Base-by-base conservation (phyloP, 2,113 vertebrate species). In the Xenopus laevis region DNA sequence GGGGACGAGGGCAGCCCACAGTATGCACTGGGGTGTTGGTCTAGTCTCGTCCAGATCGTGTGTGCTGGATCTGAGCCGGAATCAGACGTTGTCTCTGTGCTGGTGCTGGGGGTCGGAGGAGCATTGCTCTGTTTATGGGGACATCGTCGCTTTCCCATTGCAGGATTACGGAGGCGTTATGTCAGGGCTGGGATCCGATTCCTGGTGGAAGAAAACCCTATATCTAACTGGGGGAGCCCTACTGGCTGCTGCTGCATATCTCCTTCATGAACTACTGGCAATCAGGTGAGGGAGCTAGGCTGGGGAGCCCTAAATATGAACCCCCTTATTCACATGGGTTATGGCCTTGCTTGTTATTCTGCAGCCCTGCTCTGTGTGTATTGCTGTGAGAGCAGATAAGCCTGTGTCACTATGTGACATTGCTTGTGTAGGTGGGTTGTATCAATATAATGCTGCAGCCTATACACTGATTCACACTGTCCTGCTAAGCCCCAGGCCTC, bases 201-300 rank as follows among this genome's bases (percentile, higher is more conserved):
- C 95, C 82, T 98, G 96, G 96, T 98, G 96, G 96, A 97, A 95
- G 90, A 98, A 96, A 88, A 98, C 93, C 71, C 89, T 98, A 68
- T 98, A 97, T 86, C 87, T 98, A 85, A 98, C 95, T 33, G 96
- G 96, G 78, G 96, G 96, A 71, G 96, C 96, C 64, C 85, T 98
- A 86, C 92, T 98, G 83, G 96, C 96, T 18, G 96, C 96, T 18
- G 95, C 96, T 79, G 96, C 95, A 52, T 98, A 97, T 83, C 89
- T 98, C 70, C 88, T 98, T 58, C 95, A 97, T 52, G 96, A 98
- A 78, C 93, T 98, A 83, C 93, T 98, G 80, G 93, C 95, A 81
- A 95, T 97, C 81, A 95, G 95, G 96, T 98, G 92, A 86, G 84
- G 55, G 30, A 50, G 44, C 68, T 23, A 21, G 59, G 33, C 20